phyloP scores from a whole-genome alignment of 1,140 invertebrate genomes.

The Mizuhopecten yessoensis region DNA sequence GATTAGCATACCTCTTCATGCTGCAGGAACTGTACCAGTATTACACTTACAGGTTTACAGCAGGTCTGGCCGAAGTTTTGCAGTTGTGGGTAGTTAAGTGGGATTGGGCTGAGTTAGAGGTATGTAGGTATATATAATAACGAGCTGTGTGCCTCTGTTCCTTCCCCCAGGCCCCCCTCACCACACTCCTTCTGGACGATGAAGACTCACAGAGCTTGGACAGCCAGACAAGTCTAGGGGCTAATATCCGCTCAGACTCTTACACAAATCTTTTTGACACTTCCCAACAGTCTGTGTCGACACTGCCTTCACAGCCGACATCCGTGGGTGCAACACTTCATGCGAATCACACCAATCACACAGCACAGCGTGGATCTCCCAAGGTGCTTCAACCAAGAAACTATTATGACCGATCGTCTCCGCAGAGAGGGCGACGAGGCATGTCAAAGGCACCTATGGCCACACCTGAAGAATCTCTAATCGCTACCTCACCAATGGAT shows the following conservation, averaged over 20 bases:
- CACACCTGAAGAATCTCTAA: slow-evolving; percentile 72
- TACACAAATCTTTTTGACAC: slow-evolving; percentile 94
- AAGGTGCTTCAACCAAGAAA: slow-evolving; percentile 62
- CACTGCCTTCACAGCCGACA: slow-evolving; percentile 50
- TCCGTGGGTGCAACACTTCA: slow-evolving; percentile 68
- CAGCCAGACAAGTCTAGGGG: slow-evolving; percentile 94
- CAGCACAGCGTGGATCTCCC: slow-evolving; percentile 53
- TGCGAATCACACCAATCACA: slow-evolving; percentile 59
- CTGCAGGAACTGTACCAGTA: background rate
- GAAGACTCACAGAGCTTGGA: slow-evolving; percentile 73
- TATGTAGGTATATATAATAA: slow-evolving; percentile 25
- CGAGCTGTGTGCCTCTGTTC: background rate
- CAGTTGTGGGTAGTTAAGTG: background rate
- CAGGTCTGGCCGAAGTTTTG: background rate
- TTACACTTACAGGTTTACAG: slow-evolving; percentile 38
- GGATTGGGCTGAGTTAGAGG: background rate
- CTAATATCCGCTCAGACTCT: slow-evolving; percentile 91
- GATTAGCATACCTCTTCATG: slow-evolving; percentile 29
- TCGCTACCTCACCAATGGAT: slow-evolving; percentile 54
- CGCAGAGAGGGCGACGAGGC: slow-evolving; percentile 53
- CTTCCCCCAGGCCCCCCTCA: slow-evolving; percentile 64
- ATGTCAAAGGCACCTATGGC: slow-evolving; percentile 72
- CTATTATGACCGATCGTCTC: slow-evolving; percentile 38
- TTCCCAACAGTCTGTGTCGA: slow-evolving; percentile 61
- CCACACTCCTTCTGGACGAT: slow-evolving; percentile 63